phyloP scores from a whole-genome alignment of 2,113 vertebrate species.

The Symphodus melops region DNA sequence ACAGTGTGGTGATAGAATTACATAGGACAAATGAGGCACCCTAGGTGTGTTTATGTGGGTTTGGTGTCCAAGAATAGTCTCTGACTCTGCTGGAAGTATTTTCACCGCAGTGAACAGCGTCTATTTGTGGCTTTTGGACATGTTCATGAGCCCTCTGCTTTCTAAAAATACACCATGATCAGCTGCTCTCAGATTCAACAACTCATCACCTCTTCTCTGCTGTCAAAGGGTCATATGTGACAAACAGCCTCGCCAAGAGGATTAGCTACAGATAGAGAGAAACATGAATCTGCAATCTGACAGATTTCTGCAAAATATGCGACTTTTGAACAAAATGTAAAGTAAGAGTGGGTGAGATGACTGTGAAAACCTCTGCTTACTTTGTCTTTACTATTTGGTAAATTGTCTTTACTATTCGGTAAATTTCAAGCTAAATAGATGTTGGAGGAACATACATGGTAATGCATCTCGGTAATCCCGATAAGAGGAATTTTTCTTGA shows the following conservation, averaged over 20 bases:
- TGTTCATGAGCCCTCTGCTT: slow-evolving; percentile 59
- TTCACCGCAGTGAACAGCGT: slow-evolving; percentile 56
- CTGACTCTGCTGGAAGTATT: slow-evolving; percentile 59
- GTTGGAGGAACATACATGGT: slow-evolving; percentile 22
- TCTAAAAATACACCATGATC: slow-evolving; percentile 82
- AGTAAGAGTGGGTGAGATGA: slow-evolving; percentile 7
- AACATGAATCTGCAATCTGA: slow-evolving; percentile 17
- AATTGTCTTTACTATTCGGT: slow-evolving; percentile 48
- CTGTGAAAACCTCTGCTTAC: slow-evolving; percentile 28
- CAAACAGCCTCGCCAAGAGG: slow-evolving; percentile 41
- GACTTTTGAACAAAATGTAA: neutral
- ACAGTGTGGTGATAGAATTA: slow-evolving; percentile 28
- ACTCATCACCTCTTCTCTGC: slow-evolving; percentile 74
- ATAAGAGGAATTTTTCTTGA: slow-evolving; percentile 55
- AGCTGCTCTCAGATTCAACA: slow-evolving; percentile 82
- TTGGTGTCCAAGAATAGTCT: slow-evolving; percentile 64
- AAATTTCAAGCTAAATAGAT: slow-evolving; percentile 41
- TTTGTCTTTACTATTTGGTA: slow-evolving; percentile 46
- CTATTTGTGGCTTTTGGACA: slow-evolving; percentile 73
- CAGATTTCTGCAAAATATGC: slow-evolving; percentile 2
- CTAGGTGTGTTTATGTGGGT: slow-evolving; percentile 41
- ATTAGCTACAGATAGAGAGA: slow-evolving; percentile 41
- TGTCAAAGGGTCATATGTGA: slow-evolving; percentile 61
- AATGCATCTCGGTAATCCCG: slow-evolving; percentile 58
- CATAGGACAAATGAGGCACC: slow-evolving; percentile 59